Evolutionary conservation across 2,113 vertebrate species (phyloP).

Genomic region (Dipodomys spectabilis): DNA sequence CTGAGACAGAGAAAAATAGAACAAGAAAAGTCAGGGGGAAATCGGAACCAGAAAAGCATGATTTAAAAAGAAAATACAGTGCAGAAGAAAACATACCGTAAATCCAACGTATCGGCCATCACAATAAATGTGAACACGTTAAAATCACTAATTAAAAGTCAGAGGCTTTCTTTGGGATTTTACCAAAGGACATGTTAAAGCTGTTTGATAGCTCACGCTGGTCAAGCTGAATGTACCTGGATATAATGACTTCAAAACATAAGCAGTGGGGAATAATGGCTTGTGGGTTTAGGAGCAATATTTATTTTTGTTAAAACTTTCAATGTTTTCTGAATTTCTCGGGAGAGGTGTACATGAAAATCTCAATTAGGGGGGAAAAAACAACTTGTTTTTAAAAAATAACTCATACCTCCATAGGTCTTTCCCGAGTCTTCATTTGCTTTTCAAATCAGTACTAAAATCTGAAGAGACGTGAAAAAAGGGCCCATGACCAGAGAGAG

Average conservation of each 20-base stretch:
- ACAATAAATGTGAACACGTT: constrained; percentile 5
- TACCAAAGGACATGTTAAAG: neutral
- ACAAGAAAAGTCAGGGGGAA: neutral
- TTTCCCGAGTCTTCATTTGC: neutral
- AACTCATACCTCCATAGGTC: neutral
- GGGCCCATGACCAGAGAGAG: neutral
- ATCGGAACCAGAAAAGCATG: neutral
- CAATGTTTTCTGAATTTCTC: neutral
- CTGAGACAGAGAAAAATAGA: neutral
- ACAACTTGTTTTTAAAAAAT: neutral
- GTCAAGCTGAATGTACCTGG: neutral
- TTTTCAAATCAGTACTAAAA: neutral
- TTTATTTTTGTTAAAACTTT: neutral
- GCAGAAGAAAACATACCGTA: neutral
- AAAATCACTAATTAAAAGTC: neutral
- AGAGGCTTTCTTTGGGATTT: neutral
- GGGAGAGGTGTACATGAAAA: neutral
- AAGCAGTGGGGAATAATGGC: neutral
- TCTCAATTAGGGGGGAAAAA: neutral
- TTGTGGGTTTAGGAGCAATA: neutral
- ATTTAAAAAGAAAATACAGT: neutral
- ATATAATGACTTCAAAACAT: neutral
- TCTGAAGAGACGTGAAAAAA: neutral
- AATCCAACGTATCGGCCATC: neutral
- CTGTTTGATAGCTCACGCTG: neutral